These are phyloP conservation scores for Desoria tigrina DNA, from an alignment of 2,888 invertebrate species.

Conservation along the genomic window DNA sequence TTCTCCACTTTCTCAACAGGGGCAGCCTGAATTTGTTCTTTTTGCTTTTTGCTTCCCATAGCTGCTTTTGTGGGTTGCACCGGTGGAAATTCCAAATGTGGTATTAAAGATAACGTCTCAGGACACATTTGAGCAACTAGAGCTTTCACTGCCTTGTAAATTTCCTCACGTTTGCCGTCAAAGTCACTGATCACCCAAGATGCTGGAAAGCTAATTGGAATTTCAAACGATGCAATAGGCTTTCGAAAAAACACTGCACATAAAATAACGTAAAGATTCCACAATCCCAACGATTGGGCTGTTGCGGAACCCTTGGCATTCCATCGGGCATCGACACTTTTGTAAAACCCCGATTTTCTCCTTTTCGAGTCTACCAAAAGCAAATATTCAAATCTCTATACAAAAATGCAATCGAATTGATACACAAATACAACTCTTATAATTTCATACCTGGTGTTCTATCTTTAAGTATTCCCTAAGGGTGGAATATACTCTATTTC, in stretches of 20 bases:
- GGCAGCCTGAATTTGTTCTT: constrained; percentile 5
- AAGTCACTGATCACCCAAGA: constrained; percentile 61
- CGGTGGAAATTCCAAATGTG: constrained; percentile 33
- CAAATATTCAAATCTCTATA: too few relatives aligned
- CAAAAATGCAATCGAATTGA: too few relatives aligned
- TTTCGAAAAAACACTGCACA: constrained; percentile 85
- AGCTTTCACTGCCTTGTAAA: constrained; percentile 73
- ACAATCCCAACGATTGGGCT: constrained; percentile 95
- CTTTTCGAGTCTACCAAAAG: constrained; percentile 65
- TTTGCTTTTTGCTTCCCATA: neutral
- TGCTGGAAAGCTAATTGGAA: neutral
- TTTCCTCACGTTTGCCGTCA: constrained; percentile 74
- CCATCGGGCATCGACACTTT: constrained; percentile 83
- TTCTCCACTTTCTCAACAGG: neutral
- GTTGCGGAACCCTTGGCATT: constrained; percentile 92
- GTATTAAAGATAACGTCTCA: constrained; percentile 32
- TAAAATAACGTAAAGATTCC: constrained; percentile 94
- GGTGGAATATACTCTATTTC: constrained; percentile 82
- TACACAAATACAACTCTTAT: too few relatives aligned
- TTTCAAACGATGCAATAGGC: constrained; percentile 26
- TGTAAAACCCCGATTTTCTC: constrained; percentile 69
- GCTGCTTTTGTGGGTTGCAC: neutral
- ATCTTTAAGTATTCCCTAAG: constrained; percentile 87
- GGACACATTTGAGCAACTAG: constrained; percentile 72
- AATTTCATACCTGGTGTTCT: constrained; percentile 68